Evolutionary conservation across 1,140 invertebrate species (phyloP).

Genomic region (Caenorhabditis elegans): WBcel235 BX284605.5:11075501-11076000

Average conservation of each 20-base stretch:
- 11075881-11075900: slow-evolving; percentile 29
- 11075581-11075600: not conserved
- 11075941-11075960: not conserved
- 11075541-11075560: not conserved
- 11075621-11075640: not conserved
- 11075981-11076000: too few species aligned
- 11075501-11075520: not conserved
- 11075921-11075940: not conserved
- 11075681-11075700: not conserved
- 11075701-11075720: not conserved
- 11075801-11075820: not conserved
- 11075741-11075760: slow-evolving; percentile 20
- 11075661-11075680: slow-evolving; percentile 2
- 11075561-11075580: not conserved
- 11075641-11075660: not conserved
- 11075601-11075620: slow-evolving; percentile 12
- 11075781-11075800: slow-evolving; percentile 21
- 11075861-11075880: slow-evolving; percentile 27
- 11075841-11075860: not conserved
- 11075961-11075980: not conserved
- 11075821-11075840: not conserved
- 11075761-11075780: slow-evolving; percentile 1
- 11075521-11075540: not conserved
- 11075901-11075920: slow-evolving; percentile 22
- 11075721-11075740: not conserved